A percentile compares a stretch with the other conserved stretches of the same genome.
These are phyloP conservation scores for Latheticus oryzae DNA, from an alignment of 2,888 invertebrate genomes.

Conservation along the genomic window DNA sequence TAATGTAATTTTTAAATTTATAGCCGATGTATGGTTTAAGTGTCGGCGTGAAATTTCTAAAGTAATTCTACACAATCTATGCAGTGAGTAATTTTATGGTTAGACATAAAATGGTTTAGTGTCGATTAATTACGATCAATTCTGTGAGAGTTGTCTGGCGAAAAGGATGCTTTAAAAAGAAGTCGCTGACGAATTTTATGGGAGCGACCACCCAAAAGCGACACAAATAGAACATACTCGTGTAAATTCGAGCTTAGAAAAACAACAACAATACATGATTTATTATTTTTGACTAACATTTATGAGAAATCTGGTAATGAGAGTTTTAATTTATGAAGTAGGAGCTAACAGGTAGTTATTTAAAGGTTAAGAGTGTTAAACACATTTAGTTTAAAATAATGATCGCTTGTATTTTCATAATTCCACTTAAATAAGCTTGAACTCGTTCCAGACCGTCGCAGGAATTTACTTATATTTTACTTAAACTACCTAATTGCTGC, in stretches of 20 bases:
- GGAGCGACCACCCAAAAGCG: slow-evolving; percentile 43
- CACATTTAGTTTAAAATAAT: slow-evolving; percentile 25
- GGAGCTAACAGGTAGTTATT: slow-evolving; percentile 16
- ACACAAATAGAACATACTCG: slow-evolving; percentile 8
- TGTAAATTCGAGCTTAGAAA: too few species aligned
- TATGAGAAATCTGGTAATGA: slow-evolving; percentile 1
- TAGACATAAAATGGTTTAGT: slow-evolving; percentile 34
- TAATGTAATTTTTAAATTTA: slow-evolving; percentile 28
- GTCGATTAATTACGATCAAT: slow-evolving; percentile 41
- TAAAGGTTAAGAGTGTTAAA: slow-evolving; percentile 24
- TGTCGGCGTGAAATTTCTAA: slow-evolving; percentile 35
- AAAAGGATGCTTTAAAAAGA: slow-evolving; percentile 24
- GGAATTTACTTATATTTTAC: slow-evolving; percentile 5
- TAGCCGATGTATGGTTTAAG: slow-evolving; percentile 20
- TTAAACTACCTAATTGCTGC: slow-evolving; percentile 8
- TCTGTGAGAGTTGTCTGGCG: slow-evolving; percentile 13
- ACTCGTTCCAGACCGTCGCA: slow-evolving; percentile 9
- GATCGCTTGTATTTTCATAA: slow-evolving; percentile 22
- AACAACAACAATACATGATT: not conserved
- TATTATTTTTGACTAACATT: not conserved
- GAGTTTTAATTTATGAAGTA: slow-evolving; percentile 19
- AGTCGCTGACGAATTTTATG: slow-evolving; percentile 39
- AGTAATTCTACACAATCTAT: slow-evolving; percentile 32
- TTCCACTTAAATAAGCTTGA: slow-evolving; percentile 16
- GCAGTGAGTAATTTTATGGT: slow-evolving; percentile 36